A percentile compares a stretch with the other conserved stretches of the same genome.
Conservation (phyloP, 2,113 vertebrate genomes). For the Gavia stellata region DNA sequence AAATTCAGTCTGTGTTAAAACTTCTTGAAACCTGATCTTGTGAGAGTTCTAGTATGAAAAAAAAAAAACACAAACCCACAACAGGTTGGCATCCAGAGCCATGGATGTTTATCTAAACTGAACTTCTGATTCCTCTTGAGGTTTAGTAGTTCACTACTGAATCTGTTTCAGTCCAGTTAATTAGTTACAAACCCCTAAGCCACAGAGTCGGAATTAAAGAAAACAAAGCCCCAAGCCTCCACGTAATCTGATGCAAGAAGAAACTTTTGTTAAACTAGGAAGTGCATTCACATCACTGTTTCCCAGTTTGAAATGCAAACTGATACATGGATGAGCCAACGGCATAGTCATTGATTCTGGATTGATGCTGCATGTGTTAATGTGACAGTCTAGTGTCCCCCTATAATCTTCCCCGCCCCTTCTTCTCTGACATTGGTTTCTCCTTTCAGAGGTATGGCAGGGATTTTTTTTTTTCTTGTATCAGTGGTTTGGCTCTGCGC, state of each 20-base stretch:
- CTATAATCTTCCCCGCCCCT: neutral
- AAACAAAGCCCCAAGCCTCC: neutral
- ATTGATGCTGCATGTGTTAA: neutral
- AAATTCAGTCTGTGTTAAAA: slow-evolving; percentile 23
- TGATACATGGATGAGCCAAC: neutral
- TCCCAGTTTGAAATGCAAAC: neutral
- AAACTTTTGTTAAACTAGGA: slow-evolving; percentile 7
- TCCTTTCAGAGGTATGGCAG: neutral
- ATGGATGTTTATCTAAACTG: slow-evolving; percentile 42
- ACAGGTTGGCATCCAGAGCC: neutral
- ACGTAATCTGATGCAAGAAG: neutral
- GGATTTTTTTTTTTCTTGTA: neutral
- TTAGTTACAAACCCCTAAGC: slow-evolving; percentile 50
- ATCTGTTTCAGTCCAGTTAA: slow-evolving; percentile 51
- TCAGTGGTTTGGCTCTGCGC: neutral
- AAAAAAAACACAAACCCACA: neutral
- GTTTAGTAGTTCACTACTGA: slow-evolving; percentile 42
- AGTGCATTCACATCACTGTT: neutral
- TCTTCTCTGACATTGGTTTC: neutral
- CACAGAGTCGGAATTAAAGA: slow-evolving; percentile 20
- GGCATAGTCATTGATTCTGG: neutral
- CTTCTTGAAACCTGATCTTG: slow-evolving; percentile 45
- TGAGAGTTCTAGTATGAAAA: neutral
- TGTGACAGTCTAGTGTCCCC: neutral
- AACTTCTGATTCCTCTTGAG: slow-evolving; percentile 46